These are phyloP conservation scores for Chloroclystis v-ata DNA, from an alignment of 2,888 invertebrate species.

Conservation along the genomic window DNA sequence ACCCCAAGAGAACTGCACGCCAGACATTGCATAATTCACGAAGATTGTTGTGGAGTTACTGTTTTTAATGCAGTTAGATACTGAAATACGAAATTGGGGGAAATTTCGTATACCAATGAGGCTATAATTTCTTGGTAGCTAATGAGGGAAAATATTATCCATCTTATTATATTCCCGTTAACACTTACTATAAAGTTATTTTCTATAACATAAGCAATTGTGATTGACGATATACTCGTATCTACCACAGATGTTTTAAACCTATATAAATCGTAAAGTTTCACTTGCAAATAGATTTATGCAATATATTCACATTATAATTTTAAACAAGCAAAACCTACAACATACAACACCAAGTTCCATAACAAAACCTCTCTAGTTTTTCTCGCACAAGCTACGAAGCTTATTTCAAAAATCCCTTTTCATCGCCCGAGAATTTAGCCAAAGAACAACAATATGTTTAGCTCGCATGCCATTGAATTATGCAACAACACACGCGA, in stretches of 20 bases:
- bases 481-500: constrained; percentile 51
- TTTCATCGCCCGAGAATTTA: constrained; percentile 34
- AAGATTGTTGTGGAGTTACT: constrained; percentile 28
- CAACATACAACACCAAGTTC: constrained; percentile 12
- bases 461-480: constrained; percentile 50
- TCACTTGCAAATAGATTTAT: no score
- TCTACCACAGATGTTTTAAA: no score
- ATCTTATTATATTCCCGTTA: no score
- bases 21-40: constrained; percentile 27
- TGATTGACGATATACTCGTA: no score
- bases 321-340: not conserved
- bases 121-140: no score
- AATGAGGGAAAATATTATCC: no score
- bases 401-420: constrained; percentile 42
- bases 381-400: constrained; percentile 19
- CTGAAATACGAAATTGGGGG: no score
- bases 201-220: no score
- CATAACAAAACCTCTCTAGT: constrained; percentile 11
- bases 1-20: constrained; percentile 27
- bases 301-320: no score
- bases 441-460: constrained; percentile 40
- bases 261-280: no score
- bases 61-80: constrained; percentile 25
- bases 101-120: no score
- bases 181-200: no score